Percentiles rank a stretch among this genome's conserved stretches.
Evolutionary conservation across 2,113 vertebrate genomes (phyloP).

Genomic region (Poeciliopsis retropinna): DNA sequence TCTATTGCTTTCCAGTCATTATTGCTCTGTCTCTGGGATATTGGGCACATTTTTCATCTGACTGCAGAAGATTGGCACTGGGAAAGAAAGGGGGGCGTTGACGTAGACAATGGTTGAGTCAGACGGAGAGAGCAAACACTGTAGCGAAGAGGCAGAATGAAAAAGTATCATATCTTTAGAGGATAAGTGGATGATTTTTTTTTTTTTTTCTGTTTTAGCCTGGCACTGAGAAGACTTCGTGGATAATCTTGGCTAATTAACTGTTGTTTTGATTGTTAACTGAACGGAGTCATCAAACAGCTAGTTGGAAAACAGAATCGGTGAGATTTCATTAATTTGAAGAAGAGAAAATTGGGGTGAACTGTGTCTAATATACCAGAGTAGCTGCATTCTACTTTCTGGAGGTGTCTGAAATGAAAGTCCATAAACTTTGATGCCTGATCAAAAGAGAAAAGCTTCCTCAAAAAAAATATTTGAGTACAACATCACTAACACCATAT

Average conservation of each 20-base stretch:
- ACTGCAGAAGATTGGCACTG: conserved; percentile 69
- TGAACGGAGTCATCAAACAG: conserved; percentile 35
- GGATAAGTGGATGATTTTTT: conserved; percentile 36
- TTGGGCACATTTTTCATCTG: conserved; percentile 76
- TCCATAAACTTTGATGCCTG: not conserved
- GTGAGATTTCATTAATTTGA: conserved; percentile 39
- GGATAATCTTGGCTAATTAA: conserved; percentile 48
- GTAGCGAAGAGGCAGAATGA: conserved; percentile 8
- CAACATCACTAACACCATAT: no score
- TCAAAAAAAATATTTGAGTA: not conserved
- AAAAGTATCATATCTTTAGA: conserved; percentile 30
- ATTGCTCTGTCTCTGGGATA: conserved; percentile 73
- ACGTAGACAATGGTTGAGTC: conserved; percentile 42
- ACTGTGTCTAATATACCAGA: conserved; percentile 10
- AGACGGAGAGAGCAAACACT: conserved; percentile 15
- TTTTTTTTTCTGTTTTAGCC: conserved; percentile 18
- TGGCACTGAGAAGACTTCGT: conserved; percentile 12
- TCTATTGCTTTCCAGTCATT: conserved; percentile 76
- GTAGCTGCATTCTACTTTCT: no score
- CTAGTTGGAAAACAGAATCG: conserved; percentile 26
- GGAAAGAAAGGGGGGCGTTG: conserved; percentile 31
- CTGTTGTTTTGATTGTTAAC: conserved; percentile 49
- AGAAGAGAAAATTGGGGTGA: conserved; percentile 25
- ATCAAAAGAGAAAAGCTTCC: not conserved
- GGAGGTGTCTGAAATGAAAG: conserved; percentile 12